Conservation (phyloP, 2,797 vertebrate genomes). For the Tokudaia muenninki region DNA sequence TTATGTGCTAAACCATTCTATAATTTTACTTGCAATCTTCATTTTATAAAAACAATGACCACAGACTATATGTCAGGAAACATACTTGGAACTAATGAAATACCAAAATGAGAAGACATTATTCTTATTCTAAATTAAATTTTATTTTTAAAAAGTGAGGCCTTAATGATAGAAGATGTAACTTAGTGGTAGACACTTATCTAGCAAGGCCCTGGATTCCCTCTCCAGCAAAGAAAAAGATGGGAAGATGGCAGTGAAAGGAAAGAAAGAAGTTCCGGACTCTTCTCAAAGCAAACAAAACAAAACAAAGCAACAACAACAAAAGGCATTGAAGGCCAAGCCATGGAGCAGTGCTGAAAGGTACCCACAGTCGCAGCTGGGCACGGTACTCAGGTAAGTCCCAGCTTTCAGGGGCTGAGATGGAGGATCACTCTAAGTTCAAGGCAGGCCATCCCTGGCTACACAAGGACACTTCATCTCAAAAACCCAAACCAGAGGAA, state of each 20-base stretch:
- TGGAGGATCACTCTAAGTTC: neutral
- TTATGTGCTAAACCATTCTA: neutral
- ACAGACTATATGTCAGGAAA: neutral
- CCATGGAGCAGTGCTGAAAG: neutral
- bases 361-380: neutral
- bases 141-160: neutral
- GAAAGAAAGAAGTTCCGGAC: neutral
- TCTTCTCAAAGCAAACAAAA: neutral
- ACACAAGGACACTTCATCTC: neutral
- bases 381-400: neutral
- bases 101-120: slow-evolving; percentile 26
- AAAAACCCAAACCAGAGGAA: neutral
- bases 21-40: slow-evolving; percentile 1
- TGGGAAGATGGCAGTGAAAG: neutral
- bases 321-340: neutral
- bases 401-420: neutral
- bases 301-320: neutral
- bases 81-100: neutral
- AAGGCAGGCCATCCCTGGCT: neutral
- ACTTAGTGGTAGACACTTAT: neutral
- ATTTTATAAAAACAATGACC: slow-evolving; percentile 5
- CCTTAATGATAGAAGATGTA: neutral
- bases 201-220: neutral
- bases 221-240: neutral
- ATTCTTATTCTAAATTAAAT: neutral